Percentiles rank a stretch among this genome's conserved stretches.
phyloP scores from a whole-genome alignment of 2,113 vertebrate genomes.

The Mola mola region DNA sequence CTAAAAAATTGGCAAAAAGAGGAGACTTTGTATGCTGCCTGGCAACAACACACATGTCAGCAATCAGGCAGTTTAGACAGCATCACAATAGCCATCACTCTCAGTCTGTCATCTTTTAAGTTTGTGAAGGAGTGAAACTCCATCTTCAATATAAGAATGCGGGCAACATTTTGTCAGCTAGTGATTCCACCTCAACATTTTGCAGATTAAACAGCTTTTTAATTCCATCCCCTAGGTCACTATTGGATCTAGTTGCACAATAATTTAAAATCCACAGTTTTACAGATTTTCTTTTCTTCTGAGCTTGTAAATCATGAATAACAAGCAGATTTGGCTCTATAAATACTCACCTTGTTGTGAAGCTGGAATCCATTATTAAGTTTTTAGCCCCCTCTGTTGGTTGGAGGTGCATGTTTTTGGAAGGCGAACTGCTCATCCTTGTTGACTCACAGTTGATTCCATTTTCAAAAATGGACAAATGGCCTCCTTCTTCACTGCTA shows the following conservation, averaged over 20 bases:
- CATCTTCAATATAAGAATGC: too few species aligned
- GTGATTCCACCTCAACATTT: too few species aligned
- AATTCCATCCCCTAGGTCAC: neutral
- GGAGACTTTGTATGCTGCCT: conserved; percentile 1
- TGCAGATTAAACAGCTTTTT: neutral
- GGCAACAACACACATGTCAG: conserved; percentile 3
- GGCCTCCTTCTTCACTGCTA: too few species aligned
- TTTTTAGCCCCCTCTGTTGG: conserved; percentile 71
- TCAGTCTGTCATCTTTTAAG: neutral
- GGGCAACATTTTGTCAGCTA: neutral
- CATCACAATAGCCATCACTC: conserved; percentile 21
- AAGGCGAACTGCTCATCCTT: neutral
- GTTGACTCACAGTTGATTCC: conserved; percentile 14
- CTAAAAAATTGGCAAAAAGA: conserved; percentile 18
- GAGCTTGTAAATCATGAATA: conserved; percentile 13
- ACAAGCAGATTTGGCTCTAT: neutral
- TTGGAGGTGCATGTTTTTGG: neutral
- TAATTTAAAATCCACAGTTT: conserved; percentile 4
- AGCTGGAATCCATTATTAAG: conserved; percentile 40
- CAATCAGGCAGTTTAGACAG: conserved; percentile 11
- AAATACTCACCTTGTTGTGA: neutral
- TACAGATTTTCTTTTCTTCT: neutral
- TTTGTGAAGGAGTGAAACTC: conserved; percentile 12
- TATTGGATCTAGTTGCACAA: neutral
- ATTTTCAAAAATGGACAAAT: too few species aligned